Evolutionary conservation across 2,797 vertebrate species (phyloP).

Genomic region (Synaphobranchus kaupii): DNA sequence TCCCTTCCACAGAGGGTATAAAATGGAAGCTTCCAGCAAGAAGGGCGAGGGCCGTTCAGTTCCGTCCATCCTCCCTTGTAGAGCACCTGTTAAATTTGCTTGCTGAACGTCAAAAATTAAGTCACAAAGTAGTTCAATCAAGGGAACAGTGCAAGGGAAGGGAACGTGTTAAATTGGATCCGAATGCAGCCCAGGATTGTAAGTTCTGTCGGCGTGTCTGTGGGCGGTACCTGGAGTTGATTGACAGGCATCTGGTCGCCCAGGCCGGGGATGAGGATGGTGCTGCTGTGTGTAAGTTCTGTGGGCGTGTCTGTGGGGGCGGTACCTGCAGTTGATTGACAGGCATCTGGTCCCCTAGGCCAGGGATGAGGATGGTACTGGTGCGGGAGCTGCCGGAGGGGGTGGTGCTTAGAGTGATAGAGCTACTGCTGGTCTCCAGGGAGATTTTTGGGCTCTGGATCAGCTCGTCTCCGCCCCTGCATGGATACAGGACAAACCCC

Average conservation of each 20-base stretch:
- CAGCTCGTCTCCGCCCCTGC: slow-evolving; percentile 83
- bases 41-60: too few relatives aligned
- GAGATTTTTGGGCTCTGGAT: slow-evolving; percentile 84
- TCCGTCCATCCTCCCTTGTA: too few relatives aligned
- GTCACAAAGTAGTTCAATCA: too few relatives aligned
- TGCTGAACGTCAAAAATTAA: too few relatives aligned
- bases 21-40: too few relatives aligned
- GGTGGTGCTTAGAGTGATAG: slow-evolving; percentile 61
- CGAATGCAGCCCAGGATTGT: too few relatives aligned
- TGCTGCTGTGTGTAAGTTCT: not conserved
- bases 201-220: too few relatives aligned
- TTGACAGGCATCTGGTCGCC: too few relatives aligned
- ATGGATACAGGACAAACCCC: not conserved
- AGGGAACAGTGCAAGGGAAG: too few relatives aligned
- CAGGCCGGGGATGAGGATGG: not conserved
- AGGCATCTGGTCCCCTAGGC: slow-evolving; percentile 78
- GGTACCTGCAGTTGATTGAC: slow-evolving; percentile 79
- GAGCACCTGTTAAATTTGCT: too few relatives aligned
- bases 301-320: not conserved
- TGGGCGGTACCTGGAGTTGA: not conserved
- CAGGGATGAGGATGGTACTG: slow-evolving; percentile 81
- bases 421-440: slow-evolving; percentile 70
- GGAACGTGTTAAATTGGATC: too few relatives aligned
- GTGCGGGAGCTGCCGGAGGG: slow-evolving; percentile 80
- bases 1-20: too few relatives aligned